Evolutionary conservation across 2,797 vertebrate genomes (phyloP).

Genomic region (Tiaroga cobitis): DNA sequence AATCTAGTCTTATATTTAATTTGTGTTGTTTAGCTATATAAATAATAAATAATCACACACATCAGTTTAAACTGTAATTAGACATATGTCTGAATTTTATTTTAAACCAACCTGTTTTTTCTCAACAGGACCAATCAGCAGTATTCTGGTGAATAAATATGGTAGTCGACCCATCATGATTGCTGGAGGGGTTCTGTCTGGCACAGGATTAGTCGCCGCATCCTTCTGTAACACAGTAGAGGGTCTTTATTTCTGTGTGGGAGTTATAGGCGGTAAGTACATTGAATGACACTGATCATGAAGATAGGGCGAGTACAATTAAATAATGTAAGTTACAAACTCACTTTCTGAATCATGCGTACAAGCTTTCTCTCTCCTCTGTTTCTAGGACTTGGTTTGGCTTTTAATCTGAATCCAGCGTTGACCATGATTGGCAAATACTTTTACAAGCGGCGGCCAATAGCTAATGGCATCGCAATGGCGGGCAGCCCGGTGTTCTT

Average conservation of each 20-base stretch:
- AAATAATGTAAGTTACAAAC: background rate
- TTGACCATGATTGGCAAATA: conserved; percentile 99
- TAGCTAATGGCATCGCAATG: conserved; percentile 96
- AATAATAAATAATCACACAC: background rate
- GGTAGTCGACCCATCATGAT: conserved; percentile 94
- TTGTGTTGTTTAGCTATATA: background rate
- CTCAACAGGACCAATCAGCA: conserved; percentile 90
- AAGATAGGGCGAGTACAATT: background rate
- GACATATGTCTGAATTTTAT: background rate
- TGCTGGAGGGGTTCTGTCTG: conserved; percentile 83
- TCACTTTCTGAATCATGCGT: background rate
- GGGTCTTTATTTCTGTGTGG: conserved; percentile 92
- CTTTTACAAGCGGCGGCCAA: conserved; percentile 89
- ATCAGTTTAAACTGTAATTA: background rate
- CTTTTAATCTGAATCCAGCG: conserved; percentile 96
- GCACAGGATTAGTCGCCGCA: conserved; percentile 83
- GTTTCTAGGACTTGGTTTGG: conserved; percentile 87
- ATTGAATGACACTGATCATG: background rate
- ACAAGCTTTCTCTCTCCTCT: background rate
- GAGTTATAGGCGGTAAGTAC: conserved; percentile 90
- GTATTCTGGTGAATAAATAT: conserved; percentile 92
- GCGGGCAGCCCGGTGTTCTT: conserved; percentile 96
- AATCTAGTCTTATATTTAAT: background rate
- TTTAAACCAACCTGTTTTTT: background rate
- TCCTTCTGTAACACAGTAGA: conserved; percentile 92